phyloP scores from a whole-genome alignment of 2,888 invertebrate genomes.

The Koerneria pararmatus region DNA sequence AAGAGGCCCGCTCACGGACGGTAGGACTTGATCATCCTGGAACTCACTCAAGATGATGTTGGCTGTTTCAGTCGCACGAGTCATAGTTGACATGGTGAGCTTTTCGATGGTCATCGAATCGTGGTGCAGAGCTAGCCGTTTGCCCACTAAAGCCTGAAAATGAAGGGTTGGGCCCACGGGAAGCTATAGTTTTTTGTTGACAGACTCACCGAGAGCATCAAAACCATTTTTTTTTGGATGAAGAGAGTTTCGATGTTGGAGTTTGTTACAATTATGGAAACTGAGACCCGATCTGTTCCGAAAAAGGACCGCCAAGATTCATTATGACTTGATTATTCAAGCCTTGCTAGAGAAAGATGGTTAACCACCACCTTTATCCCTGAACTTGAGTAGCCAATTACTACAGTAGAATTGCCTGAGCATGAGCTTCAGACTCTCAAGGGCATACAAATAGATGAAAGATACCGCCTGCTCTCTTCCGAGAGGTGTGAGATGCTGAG shows the following conservation, averaged over 20 bases:
- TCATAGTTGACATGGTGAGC: constrained; percentile 84
- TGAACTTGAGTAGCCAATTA: too few species aligned
- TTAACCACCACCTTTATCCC: too few species aligned
- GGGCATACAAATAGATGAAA: neutral
- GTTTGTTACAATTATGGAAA: too few species aligned
- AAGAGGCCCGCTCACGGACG: too few species aligned
- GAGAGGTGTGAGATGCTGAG: constrained; percentile 75
- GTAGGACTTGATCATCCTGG: too few species aligned
- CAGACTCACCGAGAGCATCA: too few species aligned
- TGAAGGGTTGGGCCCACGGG: neutral
- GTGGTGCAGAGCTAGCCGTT: constrained; percentile 72
- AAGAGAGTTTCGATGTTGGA: too few species aligned
- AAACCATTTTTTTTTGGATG: too few species aligned
- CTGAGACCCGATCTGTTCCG: too few species aligned
- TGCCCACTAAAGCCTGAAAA: constrained; percentile 64
- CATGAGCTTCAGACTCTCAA: neutral
- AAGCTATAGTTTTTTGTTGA: neutral
- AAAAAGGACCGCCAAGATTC: too few species aligned
- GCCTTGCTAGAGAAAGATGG: too few species aligned
- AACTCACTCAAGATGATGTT: constrained; percentile 71
- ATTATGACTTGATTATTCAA: too few species aligned
- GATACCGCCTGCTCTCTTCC: constrained; percentile 65
- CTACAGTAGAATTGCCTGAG: neutral
- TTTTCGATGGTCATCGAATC: constrained; percentile 67
- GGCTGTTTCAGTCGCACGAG: constrained; percentile 85